A percentile compares a stretch with the other conserved stretches of the same genome.
These are phyloP conservation scores for Meleagris gallopavo DNA, from an alignment of 2,113 vertebrate genomes.

Conservation along the genomic window DNA sequence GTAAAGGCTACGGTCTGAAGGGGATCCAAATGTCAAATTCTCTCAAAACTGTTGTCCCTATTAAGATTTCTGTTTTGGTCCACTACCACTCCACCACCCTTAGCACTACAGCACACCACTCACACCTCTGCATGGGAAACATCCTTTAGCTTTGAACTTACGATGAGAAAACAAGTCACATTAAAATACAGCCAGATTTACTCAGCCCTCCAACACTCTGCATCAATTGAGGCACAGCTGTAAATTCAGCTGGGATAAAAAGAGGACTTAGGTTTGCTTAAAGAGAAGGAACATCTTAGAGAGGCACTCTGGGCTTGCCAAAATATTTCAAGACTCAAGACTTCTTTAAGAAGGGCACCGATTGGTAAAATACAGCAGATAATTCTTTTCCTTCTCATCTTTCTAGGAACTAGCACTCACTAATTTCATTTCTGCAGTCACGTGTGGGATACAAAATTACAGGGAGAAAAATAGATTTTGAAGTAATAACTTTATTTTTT, in stretches of 20 bases:
- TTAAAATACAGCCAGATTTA: neutral
- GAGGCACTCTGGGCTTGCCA: neutral
- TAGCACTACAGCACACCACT: neutral
- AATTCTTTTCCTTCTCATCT: neutral
- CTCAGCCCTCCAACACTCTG: neutral
- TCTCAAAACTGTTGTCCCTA: neutral
- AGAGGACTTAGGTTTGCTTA: neutral
- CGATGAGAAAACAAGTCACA: neutral
- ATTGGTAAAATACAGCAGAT: neutral
- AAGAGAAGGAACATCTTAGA: neutral
- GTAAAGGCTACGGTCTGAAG: conserved; percentile 33
- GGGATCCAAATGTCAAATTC: neutral
- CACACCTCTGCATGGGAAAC: neutral
- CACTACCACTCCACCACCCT: neutral
- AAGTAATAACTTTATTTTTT: neutral
- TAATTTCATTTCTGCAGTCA: neutral
- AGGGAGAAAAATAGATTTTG: neutral
- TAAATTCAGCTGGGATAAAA: neutral
- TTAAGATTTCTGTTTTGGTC: neutral
- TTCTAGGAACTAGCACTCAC: conserved; percentile 34
- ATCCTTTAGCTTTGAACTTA: neutral
- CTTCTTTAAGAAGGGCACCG: neutral
- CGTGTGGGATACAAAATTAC: conserved; percentile 4
- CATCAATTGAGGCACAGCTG: neutral
- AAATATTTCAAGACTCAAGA: conserved; percentile 16